Conservation (phyloP, 2,888 invertebrate genomes). For the Limulus polyphemus region DNA sequence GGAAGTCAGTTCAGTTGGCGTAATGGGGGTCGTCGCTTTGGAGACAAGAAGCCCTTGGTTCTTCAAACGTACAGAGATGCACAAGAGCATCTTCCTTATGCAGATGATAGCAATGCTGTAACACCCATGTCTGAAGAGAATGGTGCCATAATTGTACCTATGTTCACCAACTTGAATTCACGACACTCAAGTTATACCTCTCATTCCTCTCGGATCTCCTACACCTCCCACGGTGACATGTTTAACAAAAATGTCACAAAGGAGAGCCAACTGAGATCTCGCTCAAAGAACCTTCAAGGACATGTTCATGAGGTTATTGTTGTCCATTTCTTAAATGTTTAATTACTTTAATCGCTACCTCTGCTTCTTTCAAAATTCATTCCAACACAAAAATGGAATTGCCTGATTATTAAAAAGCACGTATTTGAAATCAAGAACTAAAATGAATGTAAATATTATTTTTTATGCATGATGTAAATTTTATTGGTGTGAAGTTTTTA, state of each 20-base stretch:
- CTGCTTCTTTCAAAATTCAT: too few species aligned
- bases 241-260: constrained; percentile 63
- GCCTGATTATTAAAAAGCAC: too few species aligned
- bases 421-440: too few species aligned
- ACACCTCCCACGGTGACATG: constrained; percentile 85
- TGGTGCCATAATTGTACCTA: constrained; percentile 83
- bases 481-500: too few species aligned
- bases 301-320: constrained; percentile 25
- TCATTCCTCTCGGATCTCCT: constrained; percentile 81
- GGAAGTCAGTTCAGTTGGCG: constrained; percentile 65
- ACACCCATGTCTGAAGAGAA: constrained; percentile 97
- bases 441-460: too few species aligned
- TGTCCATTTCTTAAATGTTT: not conserved
- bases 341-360: not conserved
- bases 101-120: constrained; percentile 92
- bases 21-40: constrained; percentile 56
- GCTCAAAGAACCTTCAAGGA: constrained; percentile 28
- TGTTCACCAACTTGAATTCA: constrained; percentile 73
- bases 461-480: too few species aligned
- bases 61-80: constrained; percentile 75
- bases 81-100: constrained; percentile 81
- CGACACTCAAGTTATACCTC: constrained; percentile 92
- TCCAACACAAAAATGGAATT: too few species aligned
- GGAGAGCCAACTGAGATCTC: constrained; percentile 61
- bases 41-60: constrained; percentile 85